These are phyloP conservation scores for Bergia puertoricense DNA, from an alignment of 92 coral and sea anemone species.

Conservation along the genomic window DNA sequence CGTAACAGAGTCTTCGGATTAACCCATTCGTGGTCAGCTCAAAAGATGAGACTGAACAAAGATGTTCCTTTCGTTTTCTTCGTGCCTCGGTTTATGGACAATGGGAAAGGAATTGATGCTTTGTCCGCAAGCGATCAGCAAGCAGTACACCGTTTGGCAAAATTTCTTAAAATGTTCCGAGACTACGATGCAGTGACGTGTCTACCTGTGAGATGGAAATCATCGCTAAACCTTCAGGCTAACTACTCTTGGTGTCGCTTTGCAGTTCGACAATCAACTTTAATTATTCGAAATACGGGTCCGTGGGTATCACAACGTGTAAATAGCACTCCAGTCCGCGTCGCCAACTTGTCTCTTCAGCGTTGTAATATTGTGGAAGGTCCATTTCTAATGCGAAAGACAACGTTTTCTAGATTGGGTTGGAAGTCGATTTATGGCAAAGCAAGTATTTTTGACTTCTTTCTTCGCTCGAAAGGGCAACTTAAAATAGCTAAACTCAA, in stretches of 20 bases:
- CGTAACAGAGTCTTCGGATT: background rate
- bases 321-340: background rate
- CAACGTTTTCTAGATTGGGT: conserved; percentile 35
- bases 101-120: background rate
- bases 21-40: background rate
- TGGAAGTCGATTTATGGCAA: conserved; percentile 48
- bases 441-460: conserved; percentile 55
- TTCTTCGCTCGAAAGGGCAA: conserved; percentile 63
- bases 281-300: conserved; percentile 65
- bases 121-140: background rate
- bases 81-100: background rate
- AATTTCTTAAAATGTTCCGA: conserved; percentile 1
- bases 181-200: conserved; percentile 3
- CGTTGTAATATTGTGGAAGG: conserved; percentile 59
- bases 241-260: conserved; percentile 66
- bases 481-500: conserved; percentile 56
- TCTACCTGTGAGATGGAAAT: background rate
- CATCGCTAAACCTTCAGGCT: background rate
- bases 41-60: background rate
- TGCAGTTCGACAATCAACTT: conserved; percentile 50
- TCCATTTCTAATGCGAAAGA: conserved; percentile 54
- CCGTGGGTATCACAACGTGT: background rate
- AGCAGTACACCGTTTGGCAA: background rate
- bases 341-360: background rate
- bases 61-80: background rate